Base-by-base conservation (phyloP, 2,888 invertebrate species). In the Unio delphinus region DNA sequence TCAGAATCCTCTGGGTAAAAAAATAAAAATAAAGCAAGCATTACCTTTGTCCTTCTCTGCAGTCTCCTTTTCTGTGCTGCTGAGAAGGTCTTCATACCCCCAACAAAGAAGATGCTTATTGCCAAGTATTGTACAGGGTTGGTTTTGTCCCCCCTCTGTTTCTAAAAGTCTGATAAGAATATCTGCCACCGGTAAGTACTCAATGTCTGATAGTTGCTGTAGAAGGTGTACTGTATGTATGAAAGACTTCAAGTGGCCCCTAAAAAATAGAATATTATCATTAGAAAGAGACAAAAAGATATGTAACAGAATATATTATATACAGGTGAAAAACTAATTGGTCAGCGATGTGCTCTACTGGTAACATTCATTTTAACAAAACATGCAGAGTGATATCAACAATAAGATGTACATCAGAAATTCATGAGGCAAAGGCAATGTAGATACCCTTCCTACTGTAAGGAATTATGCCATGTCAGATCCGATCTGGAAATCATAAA, bases 211-310 rank as follows among this genome's bases (percentile, higher is more conserved):
- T 55, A 87, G 73, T 3, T 79, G 83, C 75, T 86, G 85, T 8
- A 89, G 81, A 4, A 88, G 76, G 68, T 89, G 87, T 1, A 87
- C 84, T 17, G 86, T 80, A 70, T 88, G 88, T 61, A 88, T 85
- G 67, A 89, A 87, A 6, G 86, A 87, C 73, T 88, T 85, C 68
- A 88, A 73, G 69, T 87, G 86, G 5, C 89, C 89, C 66, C 89
- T 89, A 83, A 45, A 45, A 45, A 45, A 45, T 34, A 3, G 45
- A 45, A 15, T 45, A 15, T 45, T 3, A 11, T 2, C 8, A 58
- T 15, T 58, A 26, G n/a, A 26, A n/a, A 58, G 58, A 26, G 26
- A 18, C 18, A 0, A 26, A 15, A 26, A 58, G 58, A 58, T 11
- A 58, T 2, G 15, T 58, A 23, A 58, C 15, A 58, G n/a, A 58